Base-by-base conservation (phyloP, 2,888 invertebrate genomes). In the Nemotelus nigrinus region DNA sequence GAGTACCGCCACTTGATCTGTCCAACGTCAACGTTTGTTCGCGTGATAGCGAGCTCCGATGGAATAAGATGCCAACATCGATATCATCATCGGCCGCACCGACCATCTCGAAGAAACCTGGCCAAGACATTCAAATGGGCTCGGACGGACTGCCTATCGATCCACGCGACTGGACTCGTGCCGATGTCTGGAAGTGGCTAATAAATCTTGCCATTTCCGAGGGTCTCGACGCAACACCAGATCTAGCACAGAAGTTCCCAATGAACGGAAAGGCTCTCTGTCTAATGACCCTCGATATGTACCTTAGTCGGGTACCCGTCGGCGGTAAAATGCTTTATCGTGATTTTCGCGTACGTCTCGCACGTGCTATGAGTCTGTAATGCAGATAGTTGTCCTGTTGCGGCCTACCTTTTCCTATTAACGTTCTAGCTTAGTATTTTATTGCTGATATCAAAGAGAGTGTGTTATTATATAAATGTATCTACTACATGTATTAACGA, bases 201-300 rank as follows among this genome's bases (percentile, higher is more conserved):
- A 86, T 87, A 77, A 86, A 88, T 80, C 91, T 92, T 84, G 88
- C 91, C 47, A 88, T 89, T 2, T 85, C 88, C 0, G 90, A 90
- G 80, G 85, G 86, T 8, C 82, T 87, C 2, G 86, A 86, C 75
- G 85, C 85, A 63, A 85, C 85, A 76, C 85, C 86, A 64, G 86
- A 87, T 77, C 79, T 87, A 79, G 85, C 86, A 8, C 85, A 87
- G 76, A 88, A 93, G 80, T 94, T 94, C 86, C 90, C 91, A 0
- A 94, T 94, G 93, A 94, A 94, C 86, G 94, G 94, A 70, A 94
- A 94, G 85, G 94, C 93, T 0, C 87, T 94, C 3, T 94, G 94
- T 81, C 89, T 94, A 76, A 94, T 94, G 94, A 90, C 90, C n/a
- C 88, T 90, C 8, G 91, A 91, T 74, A 94, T 94, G 94, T 94